Conservation (phyloP, 2,113 vertebrate species). For the Cyanistes caeruleus region DNA sequence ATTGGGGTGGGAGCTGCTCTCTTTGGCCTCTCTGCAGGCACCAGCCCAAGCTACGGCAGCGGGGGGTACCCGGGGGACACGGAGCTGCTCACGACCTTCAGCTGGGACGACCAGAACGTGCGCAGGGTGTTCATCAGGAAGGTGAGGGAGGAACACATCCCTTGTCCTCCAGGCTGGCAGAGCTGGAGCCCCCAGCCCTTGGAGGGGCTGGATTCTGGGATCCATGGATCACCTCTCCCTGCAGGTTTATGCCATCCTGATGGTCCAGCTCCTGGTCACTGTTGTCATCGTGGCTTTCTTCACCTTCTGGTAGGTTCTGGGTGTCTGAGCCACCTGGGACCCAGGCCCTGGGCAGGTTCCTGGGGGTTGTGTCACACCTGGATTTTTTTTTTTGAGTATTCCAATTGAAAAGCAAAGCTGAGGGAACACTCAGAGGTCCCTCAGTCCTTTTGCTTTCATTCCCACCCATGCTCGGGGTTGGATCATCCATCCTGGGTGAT, state of each 20-base stretch:
- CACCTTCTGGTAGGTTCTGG: constrained; percentile 87
- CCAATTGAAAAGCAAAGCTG: neutral
- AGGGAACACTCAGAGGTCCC: neutral
- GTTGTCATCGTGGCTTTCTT: constrained; percentile 87
- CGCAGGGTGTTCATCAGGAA: constrained; percentile 91
- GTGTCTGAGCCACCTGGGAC: neutral
- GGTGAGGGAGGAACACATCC: constrained; percentile 62
- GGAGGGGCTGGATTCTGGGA: neutral
- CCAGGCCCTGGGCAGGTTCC: neutral
- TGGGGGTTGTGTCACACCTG: neutral
- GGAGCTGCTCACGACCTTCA: constrained; percentile 87
- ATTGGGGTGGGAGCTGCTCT: neutral
- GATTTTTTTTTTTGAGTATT: neutral
- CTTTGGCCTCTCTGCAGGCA: constrained; percentile 56
- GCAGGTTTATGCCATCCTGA: constrained; percentile 90
- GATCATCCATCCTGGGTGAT: neutral
- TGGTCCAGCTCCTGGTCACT: constrained; percentile 88
- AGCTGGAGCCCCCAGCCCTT: neutral
- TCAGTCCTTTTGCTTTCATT: neutral
- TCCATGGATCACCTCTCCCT: neutral
- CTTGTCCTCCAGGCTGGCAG: rapidly evolving
- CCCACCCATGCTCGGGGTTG: rapidly evolving
- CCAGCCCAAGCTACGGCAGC: constrained; percentile 78
- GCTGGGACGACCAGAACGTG: constrained; percentile 88
- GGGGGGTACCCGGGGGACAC: constrained; percentile 74